Evolutionary conservation across 2,797 vertebrate genomes (phyloP), one percentile per base, ranked within the genome.

Genomic region (Philypnodon macrostomus): DNA sequence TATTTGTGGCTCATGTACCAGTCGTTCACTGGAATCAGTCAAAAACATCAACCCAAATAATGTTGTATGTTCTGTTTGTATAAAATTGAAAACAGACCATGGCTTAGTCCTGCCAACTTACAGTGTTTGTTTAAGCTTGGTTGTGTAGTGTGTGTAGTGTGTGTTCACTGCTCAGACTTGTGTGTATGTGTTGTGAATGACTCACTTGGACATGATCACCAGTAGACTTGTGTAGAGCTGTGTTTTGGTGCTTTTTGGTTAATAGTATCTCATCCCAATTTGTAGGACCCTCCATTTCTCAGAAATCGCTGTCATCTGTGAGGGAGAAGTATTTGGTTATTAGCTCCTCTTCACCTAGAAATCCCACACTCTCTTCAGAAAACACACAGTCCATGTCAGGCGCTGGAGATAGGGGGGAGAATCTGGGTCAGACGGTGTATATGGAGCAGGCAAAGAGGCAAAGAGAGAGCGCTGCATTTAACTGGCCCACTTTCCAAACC

Each of bases 401-500:
- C 53, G 59, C 50, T 13, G 37, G 51, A 58, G 60, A 72, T 61
- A 58, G 45, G 62, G 73, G 60, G 58, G 47, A 58, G 67, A 58
- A 90, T 87, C 64, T 89, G 88, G 90, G 90, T 90, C 86, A 79
- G 40, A 70, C 18, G 48, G 75, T 79, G 79, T 80, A 86, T 85
- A 46, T 88, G 85, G 85, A 87, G 80, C 86, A 83, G 68, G 55
- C 34, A 7, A 64, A 77, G 73, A 75, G 68, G 70, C 75, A 77
- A n/a, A n/a, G 72, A 8, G 67, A 72, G 69, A 59, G 68, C 3
- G 73, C 79, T 87, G 77, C 83, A 81, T 88, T 87, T 89, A 90
- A 87, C 86, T 90, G 89, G 78, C 89, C 88, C 64, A 90, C 71
- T 89, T 90, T 89, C 70, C 57, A 64, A 80, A 80, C 68, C 78